Percentiles rank a stretch among this genome's conserved stretches.
Conservation (phyloP, 2,113 vertebrate genomes). For the Austrofundulus limnaeus region DNA sequence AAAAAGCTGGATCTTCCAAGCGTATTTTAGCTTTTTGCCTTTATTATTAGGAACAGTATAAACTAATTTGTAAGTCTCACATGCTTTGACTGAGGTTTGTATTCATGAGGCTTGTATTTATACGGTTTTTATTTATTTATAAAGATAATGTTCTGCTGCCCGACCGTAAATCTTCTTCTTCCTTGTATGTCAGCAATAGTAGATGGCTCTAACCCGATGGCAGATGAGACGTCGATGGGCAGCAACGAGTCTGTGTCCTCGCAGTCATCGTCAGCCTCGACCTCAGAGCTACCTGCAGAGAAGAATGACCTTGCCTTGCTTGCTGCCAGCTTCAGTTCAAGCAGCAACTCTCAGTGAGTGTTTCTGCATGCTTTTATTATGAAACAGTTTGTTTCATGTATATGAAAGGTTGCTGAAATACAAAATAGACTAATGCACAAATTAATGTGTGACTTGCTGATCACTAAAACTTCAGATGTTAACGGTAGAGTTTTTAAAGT, state of each 20-base stretch:
- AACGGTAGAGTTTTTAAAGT: too few relatives aligned
- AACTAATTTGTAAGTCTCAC: constrained; percentile 23
- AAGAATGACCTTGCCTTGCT: constrained; percentile 77
- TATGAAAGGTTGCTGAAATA: too few relatives aligned
- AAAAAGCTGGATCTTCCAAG: constrained; percentile 31
- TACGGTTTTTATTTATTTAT: too few relatives aligned
- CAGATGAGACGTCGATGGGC: constrained; percentile 85
- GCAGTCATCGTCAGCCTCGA: constrained; percentile 84
- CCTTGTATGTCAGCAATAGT: constrained; percentile 42
- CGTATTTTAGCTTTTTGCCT: constrained; percentile 35
- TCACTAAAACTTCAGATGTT: too few relatives aligned
- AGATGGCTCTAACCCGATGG: constrained; percentile 73
- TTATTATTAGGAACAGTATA: constrained; percentile 46
- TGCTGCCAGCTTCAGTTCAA: constrained; percentile 62
- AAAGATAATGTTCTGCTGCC: too few relatives aligned
- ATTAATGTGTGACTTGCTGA: too few relatives aligned
- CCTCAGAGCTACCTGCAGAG: constrained; percentile 75
- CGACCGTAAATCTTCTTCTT: neutral
- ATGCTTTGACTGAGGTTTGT: constrained; percentile 58
- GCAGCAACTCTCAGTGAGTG: constrained; percentile 76
- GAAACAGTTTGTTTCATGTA: neutral
- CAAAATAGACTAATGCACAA: too few relatives aligned
- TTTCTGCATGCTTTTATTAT: neutral
- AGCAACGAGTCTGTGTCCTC: constrained; percentile 93
- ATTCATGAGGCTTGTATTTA: constrained; percentile 41